Base-by-base conservation (phyloP, 2,797 vertebrate genomes). In the Bucorvus abyssinicus region DNA sequence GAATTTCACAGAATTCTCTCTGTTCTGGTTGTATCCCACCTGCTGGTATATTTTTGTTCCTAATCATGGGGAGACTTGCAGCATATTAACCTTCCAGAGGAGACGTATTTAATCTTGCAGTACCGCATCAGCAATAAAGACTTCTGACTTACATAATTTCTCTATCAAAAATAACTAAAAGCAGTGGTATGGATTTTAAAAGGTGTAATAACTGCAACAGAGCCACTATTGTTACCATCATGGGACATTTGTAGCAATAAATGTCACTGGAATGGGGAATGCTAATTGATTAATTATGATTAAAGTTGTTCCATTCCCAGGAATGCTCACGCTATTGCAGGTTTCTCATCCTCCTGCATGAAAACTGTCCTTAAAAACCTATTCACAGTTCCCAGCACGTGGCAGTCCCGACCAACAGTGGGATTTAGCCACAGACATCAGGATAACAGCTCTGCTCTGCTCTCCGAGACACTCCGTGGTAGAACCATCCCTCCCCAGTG, bases 31-130 rank as follows among this genome's bases (percentile, higher is more conserved):
- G 57, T 79, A 90, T 94, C 93, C 95, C 96, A 95, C 96, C 97
- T 95, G 95, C 96, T 94, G 94, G 91, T 89, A 21, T 87, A 95
- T 94, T 96, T 96, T 96, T 96, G 90, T 92, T 96, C 90, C 91
- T 96, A 94, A 90, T 96, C 95, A 93, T 53, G 76, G 59, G 86
- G 82, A 96, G 89, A 93, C 95, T 92, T 89, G 79, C 68, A 94
- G 86, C 55, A 87, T 88, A 94, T 96, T 94, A 96, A 94, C 91
- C 91, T 97, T 95, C 90, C 80, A 87, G 77, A 81, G 67, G 68
- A 79, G 30, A 91, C 90, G 77, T 49, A 82, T 96, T 95, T 96
- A 32, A 81, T 95, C 93, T 96, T 95, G 77, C 69, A 77, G 22
- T 56, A 69, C 67, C 12, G 27, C 88, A 88, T 77, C 79, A 84